phyloP scores from a whole-genome alignment of 2,113 vertebrate species.

The Mellivora capensis region DNA sequence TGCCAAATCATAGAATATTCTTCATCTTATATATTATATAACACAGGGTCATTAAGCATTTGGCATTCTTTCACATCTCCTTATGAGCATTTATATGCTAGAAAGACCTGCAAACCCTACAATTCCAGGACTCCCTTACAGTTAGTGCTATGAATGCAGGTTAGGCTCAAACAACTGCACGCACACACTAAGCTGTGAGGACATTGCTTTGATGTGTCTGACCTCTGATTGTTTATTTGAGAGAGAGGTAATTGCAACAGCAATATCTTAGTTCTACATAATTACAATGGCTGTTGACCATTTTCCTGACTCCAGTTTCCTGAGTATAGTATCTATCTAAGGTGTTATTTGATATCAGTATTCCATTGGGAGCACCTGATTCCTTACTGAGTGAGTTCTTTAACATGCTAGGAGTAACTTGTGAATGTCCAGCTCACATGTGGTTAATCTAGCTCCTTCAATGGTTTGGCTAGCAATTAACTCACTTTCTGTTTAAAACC shows the following conservation, averaged over 20 bases:
- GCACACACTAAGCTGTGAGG: background rate
- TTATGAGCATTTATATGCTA: background rate
- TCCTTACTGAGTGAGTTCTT: background rate
- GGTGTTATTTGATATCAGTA: background rate
- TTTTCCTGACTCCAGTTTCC: background rate
- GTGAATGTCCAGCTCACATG: background rate
- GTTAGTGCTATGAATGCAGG: background rate
- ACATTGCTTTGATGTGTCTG: background rate
- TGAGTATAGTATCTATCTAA: background rate
- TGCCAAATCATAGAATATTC: background rate
- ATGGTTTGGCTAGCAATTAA: background rate
- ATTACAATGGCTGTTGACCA: fast-evolving
- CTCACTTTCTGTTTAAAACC: background rate
- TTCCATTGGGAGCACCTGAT: fast-evolving
- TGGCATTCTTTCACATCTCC: background rate
- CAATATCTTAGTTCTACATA: background rate
- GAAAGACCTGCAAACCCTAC: background rate
- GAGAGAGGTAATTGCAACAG: background rate
- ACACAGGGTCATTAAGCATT: background rate
- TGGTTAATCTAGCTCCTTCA: background rate
- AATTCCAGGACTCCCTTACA: background rate
- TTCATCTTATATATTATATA: background rate
- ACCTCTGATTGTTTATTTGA: background rate
- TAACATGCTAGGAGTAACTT: background rate
- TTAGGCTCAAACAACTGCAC: background rate